A percentile compares a stretch with the other conserved stretches of the same genome.
phyloP scores from a whole-genome alignment of 2,113 vertebrate genomes.

The Otocyon megalotis region DNA sequence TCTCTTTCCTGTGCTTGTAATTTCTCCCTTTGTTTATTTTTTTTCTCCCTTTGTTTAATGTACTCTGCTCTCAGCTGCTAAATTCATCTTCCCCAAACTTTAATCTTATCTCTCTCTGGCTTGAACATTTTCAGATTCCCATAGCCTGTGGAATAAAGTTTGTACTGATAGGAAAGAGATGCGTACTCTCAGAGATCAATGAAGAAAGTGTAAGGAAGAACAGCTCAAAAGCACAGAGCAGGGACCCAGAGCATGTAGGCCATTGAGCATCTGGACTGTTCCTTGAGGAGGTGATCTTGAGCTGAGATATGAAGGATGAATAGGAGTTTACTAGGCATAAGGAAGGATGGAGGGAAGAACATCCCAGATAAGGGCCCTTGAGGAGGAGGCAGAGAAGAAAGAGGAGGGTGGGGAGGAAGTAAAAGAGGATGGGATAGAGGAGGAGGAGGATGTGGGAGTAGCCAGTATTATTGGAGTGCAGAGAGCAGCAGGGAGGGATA shows the following conservation, averaged over 20 bases:
- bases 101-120: neutral
- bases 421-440: neutral
- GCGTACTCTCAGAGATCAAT: accelerated
- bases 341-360: neutral
- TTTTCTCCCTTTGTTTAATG: constrained; percentile 47
- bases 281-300: neutral
- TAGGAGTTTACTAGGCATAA: neutral
- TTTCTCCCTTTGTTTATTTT: constrained; percentile 45
- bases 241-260: neutral
- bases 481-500: neutral
- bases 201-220: neutral
- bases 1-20: neutral
- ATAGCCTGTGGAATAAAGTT: neutral
- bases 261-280: accelerated
- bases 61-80: neutral
- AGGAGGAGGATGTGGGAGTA: neutral
- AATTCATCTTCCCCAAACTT: constrained; percentile 24
- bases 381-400: neutral
- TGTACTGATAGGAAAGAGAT: neutral
- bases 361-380: neutral
- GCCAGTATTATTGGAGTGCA: neutral
- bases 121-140: neutral
- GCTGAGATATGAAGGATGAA: neutral
- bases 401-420: neutral
- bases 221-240: neutral